phyloP scores from a whole-genome alignment of 2,113 vertebrate species.

The Syngnathus typhle region DNA sequence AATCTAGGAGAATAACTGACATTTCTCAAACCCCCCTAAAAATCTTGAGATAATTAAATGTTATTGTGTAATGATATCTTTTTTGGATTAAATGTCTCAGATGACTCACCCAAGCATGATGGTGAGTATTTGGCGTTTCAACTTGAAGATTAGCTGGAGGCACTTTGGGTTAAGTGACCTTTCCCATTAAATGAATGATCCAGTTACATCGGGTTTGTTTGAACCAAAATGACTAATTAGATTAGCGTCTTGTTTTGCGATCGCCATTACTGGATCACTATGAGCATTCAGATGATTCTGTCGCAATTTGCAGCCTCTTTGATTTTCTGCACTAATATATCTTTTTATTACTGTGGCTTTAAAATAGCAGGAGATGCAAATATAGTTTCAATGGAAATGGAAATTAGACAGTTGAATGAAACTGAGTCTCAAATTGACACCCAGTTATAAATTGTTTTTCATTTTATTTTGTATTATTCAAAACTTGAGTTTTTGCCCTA shows the following conservation, averaged over 20 bases:
- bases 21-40: constrained; percentile 22
- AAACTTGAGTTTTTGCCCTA: background rate
- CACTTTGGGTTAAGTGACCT: constrained; percentile 69
- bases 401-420: background rate
- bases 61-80: constrained; percentile 12
- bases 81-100: constrained; percentile 29
- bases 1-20: constrained; percentile 40
- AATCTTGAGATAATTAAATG: background rate
- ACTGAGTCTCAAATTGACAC: background rate
- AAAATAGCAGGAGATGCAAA: too few relatives aligned
- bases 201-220: constrained; percentile 66
- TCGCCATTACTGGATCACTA: constrained; percentile 52
- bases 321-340: background rate
- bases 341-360: too few relatives aligned
- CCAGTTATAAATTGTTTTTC: background rate
- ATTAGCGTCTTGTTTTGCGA: constrained; percentile 62
- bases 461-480: background rate
- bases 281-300: constrained; percentile 32
- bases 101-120: constrained; percentile 40
- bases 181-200: constrained; percentile 70
- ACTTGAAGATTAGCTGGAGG: constrained; percentile 51
- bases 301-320: constrained; percentile 30
- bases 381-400: background rate
- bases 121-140: constrained; percentile 44
- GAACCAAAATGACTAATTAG: constrained; percentile 69